A percentile compares a stretch with the other conserved stretches of the same genome.
phyloP scores from a whole-genome alignment of 1,140 invertebrate genomes.

The Adelges cooleyi region DNA sequence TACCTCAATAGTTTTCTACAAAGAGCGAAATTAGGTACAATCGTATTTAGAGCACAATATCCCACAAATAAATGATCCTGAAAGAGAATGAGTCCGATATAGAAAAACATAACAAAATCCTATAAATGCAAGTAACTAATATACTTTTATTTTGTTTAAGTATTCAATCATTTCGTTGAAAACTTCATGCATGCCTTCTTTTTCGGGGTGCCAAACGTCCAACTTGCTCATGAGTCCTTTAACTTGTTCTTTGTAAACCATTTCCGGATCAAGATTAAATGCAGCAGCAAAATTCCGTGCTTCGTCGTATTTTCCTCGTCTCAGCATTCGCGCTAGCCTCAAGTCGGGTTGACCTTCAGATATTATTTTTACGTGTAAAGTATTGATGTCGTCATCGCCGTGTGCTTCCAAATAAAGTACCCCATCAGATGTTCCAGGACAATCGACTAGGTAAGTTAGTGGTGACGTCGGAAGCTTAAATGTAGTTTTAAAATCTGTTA shows the following conservation, averaged over 20 bases:
- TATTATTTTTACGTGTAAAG: constrained; percentile 38
- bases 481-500: constrained; percentile 36
- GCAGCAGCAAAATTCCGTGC: constrained; percentile 39
- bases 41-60: constrained; percentile 38
- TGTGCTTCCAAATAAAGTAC: constrained; percentile 38
- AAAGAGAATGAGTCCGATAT: constrained; percentile 35
- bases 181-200: constrained; percentile 29
- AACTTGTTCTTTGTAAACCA: constrained; percentile 38
- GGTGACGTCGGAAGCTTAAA: constrained; percentile 37
- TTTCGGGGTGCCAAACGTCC: constrained; percentile 34
- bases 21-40: constrained; percentile 30
- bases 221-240: constrained; percentile 36
- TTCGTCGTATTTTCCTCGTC: constrained; percentile 38
- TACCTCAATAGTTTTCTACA: constrained; percentile 24
- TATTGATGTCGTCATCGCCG: constrained; percentile 32
- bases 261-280: constrained; percentile 37
- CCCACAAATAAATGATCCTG: constrained; percentile 37
- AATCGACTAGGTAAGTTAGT: constrained; percentile 36
- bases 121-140: no score
- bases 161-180: constrained; percentile 18
- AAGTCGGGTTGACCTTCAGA: constrained; percentile 37
- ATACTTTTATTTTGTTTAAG: constrained; percentile 24
- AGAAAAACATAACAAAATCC: no score
- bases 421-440: constrained; percentile 34
- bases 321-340: constrained; percentile 38